A percentile compares a stretch with the other conserved stretches of the same genome.
phyloP scores from a whole-genome alignment of 2,797 vertebrate species.

The Gorsachius magnificus region DNA sequence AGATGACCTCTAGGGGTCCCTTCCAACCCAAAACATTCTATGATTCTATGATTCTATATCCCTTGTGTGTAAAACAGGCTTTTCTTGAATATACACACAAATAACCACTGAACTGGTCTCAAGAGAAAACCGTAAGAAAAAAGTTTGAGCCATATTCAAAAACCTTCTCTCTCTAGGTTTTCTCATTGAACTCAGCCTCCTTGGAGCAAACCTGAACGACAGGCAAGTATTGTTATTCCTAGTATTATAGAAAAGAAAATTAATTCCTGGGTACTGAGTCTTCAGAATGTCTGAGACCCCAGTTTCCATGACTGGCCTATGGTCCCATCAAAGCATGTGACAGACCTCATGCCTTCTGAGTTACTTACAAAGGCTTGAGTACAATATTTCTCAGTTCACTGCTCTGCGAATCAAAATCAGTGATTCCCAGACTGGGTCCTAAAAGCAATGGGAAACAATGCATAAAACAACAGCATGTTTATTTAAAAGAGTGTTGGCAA shows the following conservation, averaged over 20 bases:
- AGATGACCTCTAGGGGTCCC: no score
- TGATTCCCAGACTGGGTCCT: not conserved
- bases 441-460: not conserved
- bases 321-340: not conserved
- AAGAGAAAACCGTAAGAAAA: not conserved
- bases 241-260: not conserved
- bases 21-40: no score
- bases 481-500: not conserved
- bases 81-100: not conserved
- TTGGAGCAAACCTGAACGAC: not conserved
- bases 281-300: not conserved
- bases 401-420: not conserved
- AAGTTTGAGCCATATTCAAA: not conserved
- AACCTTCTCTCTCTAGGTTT: not conserved
- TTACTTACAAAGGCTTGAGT: not conserved
- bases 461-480: not conserved
- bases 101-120: not conserved
- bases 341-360: not conserved
- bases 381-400: not conserved
- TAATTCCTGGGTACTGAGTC: not conserved
- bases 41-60: not conserved
- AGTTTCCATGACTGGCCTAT: not conserved
- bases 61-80: not conserved
- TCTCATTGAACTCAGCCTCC: not conserved
- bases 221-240: not conserved